These are phyloP conservation scores for Neoitamus cyanurus DNA, from an alignment of 2,888 invertebrate genomes.

Conservation along the genomic window DNA sequence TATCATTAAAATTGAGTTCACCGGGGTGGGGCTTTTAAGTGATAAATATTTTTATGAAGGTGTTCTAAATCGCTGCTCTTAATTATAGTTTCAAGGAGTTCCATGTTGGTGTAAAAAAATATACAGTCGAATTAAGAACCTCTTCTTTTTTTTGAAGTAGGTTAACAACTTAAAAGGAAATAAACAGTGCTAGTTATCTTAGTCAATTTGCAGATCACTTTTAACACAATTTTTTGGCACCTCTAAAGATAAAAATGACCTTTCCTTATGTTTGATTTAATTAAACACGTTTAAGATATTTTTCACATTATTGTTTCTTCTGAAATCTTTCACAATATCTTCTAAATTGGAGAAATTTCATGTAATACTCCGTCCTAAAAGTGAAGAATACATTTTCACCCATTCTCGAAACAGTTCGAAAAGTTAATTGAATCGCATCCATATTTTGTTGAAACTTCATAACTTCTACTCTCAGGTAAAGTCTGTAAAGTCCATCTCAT, in stretches of 20 bases:
- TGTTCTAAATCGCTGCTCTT: constrained; percentile 4
- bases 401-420: too few relatives aligned
- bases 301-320: too few relatives aligned
- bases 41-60: not conserved
- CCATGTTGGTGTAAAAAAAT: not conserved
- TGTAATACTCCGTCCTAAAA: too few relatives aligned
- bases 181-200: not conserved
- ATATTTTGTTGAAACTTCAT: too few relatives aligned
- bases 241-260: too few relatives aligned
- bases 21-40: not conserved
- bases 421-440: not conserved
- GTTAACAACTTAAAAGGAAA: not conserved
- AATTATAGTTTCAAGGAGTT: not conserved
- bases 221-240: not conserved
- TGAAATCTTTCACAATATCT: not conserved
- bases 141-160: too few relatives aligned
- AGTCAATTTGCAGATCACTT: not conserved
- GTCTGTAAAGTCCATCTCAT: too few relatives aligned
- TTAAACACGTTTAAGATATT: not conserved
- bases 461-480: too few relatives aligned
- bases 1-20: constrained; percentile 43
- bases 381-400: not conserved
- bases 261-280: too few relatives aligned
- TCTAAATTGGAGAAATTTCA: not conserved
- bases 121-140: too few relatives aligned